Evolutionary conservation across 2,888 invertebrate species (phyloP), one percentile per base, ranked within the genome.

Genomic region (Cinara cedri): DNA sequence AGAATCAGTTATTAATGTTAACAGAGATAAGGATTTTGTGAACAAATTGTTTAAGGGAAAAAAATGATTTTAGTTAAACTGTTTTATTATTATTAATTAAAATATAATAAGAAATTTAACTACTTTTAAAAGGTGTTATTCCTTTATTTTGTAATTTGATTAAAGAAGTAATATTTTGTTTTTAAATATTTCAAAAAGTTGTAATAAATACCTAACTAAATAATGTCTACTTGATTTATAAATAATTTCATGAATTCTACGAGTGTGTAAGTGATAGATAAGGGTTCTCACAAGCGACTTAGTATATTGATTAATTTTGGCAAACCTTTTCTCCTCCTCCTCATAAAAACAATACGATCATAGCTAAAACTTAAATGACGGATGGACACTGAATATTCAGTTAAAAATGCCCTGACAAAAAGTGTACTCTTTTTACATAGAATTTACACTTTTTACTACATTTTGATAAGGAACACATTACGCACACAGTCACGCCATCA

Each of bases 121-220:
- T n/a, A n/a, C n/a, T n/a, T n/a, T n/a, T n/a, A n/a, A n/a, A 49
- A 49, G 49, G 49, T 49, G 49, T 49, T 13, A 49, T 49, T 49
- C 4, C 14, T 49, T 49, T 11, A 14, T 11, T 49, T 49, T 49
- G 49, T 49, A 49, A 49, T 49, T 13, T 49, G 49, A 49, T 49
- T 49, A 49, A 49, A 49, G 49, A 49, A 49, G 49, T 49, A 49
- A 49, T 49, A 49, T 49, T 49, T 49, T 49, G 49, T 49, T 49
- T 49, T 49, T 49, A 49, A 13, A 49, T 49, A 49, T 13, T 49
- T 49, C 9, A 49, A 49, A 49, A 49, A 49, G 14, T 49, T 49
- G 49, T 49, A 49, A 49, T 49, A 49, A 4, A 4, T 49, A 49
- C 49, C 14, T 49, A n/a, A 49, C 49, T 49, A 49, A 49, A 49